Evolutionary conservation across 2,797 vertebrate genomes (phyloP), one percentile per base, ranked within the genome.

Genomic region (Dipus sagitta): DNA sequence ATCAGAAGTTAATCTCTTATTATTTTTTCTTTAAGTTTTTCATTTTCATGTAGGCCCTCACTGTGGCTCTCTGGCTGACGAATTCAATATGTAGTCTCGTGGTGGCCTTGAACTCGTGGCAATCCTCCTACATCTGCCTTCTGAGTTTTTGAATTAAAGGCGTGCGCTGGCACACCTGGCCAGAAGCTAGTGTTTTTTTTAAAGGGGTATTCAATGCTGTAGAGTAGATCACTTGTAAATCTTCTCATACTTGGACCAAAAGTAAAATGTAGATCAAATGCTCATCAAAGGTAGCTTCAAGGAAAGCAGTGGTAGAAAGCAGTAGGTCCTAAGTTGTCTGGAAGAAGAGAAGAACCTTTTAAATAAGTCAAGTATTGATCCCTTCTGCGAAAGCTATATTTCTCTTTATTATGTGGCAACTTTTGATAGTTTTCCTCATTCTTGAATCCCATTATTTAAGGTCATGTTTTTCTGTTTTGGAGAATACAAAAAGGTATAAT

Each of bases 201-300:
- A 38, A 38, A 38, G 38, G 38, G 38, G 38, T 38, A 38, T 38
- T 38, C 38, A 38, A 38, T 92, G 28, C 74, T 78, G 10, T 80
- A 52, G 65, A 21, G 54, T 47, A 72, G n/a, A 72, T 95, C 12
- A 47, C 23, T 21, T 85, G 42, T 38, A 38, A 38, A 38, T 17
- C 9, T 26, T 85, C 68, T 60, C 30, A 38, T 64, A 60, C 18
- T 78, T 2, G 0, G 71, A 42, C 32, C 68, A 84, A 89, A 42
- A 83, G 17, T 84, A 67, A 95, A 75, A 60, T 80, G 8, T 86
- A 32, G 42, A 86, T 81, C 30, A 88, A 79, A 42, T 68, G 72
- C 85, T 78, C 47, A 79, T 34, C 64, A 13, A 83, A 80, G 62
- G 26, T 26, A 86, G 18, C 84, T 47, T 92, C 17, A 88, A 38